Percentiles rank a stretch among this genome's conserved stretches.
Evolutionary conservation across 2,797 vertebrate genomes (phyloP).

Genomic region (Hozukius guyotensis): DNA sequence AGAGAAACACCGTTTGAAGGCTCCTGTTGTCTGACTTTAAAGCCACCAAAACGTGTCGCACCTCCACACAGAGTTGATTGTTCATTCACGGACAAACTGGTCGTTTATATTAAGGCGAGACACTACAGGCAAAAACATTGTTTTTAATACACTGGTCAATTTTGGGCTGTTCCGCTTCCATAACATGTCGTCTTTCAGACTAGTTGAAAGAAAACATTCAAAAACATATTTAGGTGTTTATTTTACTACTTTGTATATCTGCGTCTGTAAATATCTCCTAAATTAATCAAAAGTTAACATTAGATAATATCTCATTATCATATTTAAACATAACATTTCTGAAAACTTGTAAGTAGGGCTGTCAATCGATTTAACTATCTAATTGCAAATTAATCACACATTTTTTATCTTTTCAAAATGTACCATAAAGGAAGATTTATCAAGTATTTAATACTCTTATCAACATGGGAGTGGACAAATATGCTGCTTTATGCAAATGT

Average conservation of each 20-base stretch:
- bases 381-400: too few relatives aligned
- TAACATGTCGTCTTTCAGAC: not conserved
- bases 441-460: too few relatives aligned
- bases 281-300: not conserved
- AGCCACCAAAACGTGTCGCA: not conserved
- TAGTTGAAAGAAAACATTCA: not conserved
- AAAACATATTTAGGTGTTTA: not conserved
- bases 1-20: slow-evolving; percentile 10
- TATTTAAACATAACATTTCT: too few relatives aligned
- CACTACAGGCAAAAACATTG: not conserved
- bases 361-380: too few relatives aligned
- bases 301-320: not conserved
- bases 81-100: not conserved
- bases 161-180: not conserved
- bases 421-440: too few relatives aligned
- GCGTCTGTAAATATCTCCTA: not conserved
- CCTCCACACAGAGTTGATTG: not conserved
- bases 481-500: too few relatives aligned
- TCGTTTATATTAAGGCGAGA: not conserved
- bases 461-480: too few relatives aligned
- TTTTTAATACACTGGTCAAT: not conserved
- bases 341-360: too few relatives aligned
- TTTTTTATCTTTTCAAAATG: too few relatives aligned
- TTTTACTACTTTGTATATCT: not conserved
- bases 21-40: not conserved